Evolutionary conservation across 2,113 vertebrate genomes (phyloP).

Genomic region (Trichechus manatus): DNA sequence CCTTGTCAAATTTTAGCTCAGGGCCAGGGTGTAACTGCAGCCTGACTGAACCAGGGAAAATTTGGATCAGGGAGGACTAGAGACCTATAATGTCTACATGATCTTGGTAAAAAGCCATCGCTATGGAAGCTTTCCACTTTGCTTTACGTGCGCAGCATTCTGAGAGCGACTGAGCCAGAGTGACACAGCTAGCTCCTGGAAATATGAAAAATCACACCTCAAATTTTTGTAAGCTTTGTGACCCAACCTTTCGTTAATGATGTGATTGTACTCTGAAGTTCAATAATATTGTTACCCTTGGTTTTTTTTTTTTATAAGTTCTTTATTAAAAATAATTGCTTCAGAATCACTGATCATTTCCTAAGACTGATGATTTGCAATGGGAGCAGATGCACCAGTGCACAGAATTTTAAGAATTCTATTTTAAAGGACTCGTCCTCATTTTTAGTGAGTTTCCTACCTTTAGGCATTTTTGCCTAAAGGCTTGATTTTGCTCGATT

Average conservation of each 20-base stretch:
- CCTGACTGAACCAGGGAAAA: background rate
- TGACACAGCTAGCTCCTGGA: background rate
- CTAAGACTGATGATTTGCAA: slow-evolving; percentile 1
- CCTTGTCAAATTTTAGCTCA: slow-evolving; percentile 8
- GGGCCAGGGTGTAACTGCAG: background rate
- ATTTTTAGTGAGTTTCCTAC: slow-evolving; percentile 40
- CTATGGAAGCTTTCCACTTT: background rate
- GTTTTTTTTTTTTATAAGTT: background rate
- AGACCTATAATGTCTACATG: background rate
- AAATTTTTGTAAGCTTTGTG: background rate
- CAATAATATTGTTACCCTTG: background rate
- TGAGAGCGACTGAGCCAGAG: background rate
- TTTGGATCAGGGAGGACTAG: background rate
- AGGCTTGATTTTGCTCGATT: background rate
- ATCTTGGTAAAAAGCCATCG: background rate
- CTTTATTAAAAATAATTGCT: background rate
- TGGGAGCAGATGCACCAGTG: background rate
- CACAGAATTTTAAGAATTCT: background rate
- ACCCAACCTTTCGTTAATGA: background rate
- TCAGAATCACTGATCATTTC: slow-evolving; percentile 11
- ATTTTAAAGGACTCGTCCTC: slow-evolving; percentile 20
- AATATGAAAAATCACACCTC: slow-evolving; percentile 36
- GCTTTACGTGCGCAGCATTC: background rate
- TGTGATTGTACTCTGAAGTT: slow-evolving; percentile 22
- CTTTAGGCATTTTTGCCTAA: background rate